Conservation (phyloP, 2,797 vertebrate genomes). For the Nyctalus aviator region DNA sequence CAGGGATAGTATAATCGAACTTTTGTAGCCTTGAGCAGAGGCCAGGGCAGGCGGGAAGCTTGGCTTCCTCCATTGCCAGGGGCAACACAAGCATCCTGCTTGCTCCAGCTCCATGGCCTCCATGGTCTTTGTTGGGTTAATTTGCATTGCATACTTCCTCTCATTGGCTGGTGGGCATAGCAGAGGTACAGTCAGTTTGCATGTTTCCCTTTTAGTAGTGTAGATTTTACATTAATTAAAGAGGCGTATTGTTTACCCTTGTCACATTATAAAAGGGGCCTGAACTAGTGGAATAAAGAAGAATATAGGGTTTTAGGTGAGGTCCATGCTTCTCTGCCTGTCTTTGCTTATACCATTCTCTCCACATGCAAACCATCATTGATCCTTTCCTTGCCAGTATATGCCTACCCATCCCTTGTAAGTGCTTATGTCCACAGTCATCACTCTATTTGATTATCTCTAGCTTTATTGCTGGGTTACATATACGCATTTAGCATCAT, state of each 20-base stretch:
- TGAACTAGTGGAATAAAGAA: slow-evolving; percentile 14
- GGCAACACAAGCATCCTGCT: too few species aligned
- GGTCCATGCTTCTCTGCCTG: not conserved
- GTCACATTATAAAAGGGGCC: not conserved
- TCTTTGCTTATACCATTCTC: not conserved
- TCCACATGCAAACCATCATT: not conserved
- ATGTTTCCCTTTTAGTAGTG: too few species aligned
- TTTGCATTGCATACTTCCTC: too few species aligned
- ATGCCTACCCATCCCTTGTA: not conserved
- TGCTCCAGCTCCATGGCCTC: too few species aligned
- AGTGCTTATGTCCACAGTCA: not conserved
- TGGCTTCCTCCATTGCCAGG: too few species aligned
- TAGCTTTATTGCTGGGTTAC: not conserved
- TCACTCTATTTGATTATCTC: not conserved
- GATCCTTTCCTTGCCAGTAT: not conserved
- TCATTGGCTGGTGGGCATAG: too few species aligned
- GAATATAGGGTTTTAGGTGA: not conserved
- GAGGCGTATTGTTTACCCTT: not conserved
- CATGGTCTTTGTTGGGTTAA: too few species aligned
- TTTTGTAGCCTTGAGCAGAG: too few species aligned
- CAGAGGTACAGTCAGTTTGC: too few species aligned
- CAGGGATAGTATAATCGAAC: too few species aligned
- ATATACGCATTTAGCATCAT: not conserved
- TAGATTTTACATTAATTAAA: not conserved
- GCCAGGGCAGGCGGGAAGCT: too few species aligned